These are phyloP conservation scores for Trichosurus vulpecula DNA, from an alignment of 2,797 vertebrate genomes.

Conservation along the genomic window DNA sequence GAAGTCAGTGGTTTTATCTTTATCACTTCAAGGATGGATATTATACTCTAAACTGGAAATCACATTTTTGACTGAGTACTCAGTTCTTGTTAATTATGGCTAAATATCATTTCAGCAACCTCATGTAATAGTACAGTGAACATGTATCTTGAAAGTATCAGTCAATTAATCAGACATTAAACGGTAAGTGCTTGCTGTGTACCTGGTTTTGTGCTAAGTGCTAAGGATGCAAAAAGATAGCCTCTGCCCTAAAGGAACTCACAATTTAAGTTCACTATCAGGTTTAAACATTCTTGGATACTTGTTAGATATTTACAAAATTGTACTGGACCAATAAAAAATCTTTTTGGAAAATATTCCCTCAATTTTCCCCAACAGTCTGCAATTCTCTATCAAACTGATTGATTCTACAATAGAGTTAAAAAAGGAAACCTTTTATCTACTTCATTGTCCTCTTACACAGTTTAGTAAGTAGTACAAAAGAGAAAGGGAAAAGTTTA, in stretches of 20 bases:
- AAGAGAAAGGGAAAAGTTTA: conserved; percentile 12
- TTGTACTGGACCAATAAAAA: background rate
- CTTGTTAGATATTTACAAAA: conserved; percentile 15
- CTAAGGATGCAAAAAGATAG: background rate
- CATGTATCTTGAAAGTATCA: background rate
- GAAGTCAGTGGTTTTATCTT: background rate
- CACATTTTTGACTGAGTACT: background rate
- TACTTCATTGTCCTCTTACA: conserved; percentile 18
- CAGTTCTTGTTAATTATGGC: background rate
- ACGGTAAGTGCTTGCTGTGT: background rate
- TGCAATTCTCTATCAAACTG: conserved; percentile 1
- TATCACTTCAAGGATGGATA: background rate
- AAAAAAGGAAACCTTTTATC: conserved; percentile 1
- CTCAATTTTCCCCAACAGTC: conserved; percentile 1
- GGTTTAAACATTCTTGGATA: background rate
- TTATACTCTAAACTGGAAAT: background rate
- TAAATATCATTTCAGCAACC: background rate
- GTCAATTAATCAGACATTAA: background rate
- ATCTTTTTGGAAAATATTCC: background rate
- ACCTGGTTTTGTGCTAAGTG: background rate
- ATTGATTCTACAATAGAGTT: conserved; percentile 11
- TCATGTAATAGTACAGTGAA: background rate
- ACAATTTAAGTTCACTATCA: background rate
- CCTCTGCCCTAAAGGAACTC: background rate
- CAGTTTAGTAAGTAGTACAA: conserved; percentile 23